Evolutionary conservation across 2,113 vertebrate species (phyloP).

Genomic region (Fukomys damarensis): DNA sequence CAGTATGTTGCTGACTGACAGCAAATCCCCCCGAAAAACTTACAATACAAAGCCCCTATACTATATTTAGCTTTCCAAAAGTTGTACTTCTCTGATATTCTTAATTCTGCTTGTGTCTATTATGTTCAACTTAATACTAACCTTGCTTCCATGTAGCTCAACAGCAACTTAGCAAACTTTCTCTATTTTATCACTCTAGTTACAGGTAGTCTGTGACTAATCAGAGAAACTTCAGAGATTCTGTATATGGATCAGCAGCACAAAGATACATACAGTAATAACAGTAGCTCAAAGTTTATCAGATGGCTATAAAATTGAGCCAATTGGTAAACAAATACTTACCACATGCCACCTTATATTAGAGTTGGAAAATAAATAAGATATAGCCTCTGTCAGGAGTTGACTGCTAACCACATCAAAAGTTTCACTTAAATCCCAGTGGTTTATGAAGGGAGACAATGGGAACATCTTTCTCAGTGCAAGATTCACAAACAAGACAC

Average conservation of each 20-base stretch:
- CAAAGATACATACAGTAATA: not conserved
- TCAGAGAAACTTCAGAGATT: not conserved
- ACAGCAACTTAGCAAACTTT: not conserved
- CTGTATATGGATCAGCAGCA: not conserved
- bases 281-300: not conserved
- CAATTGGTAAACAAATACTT: not conserved
- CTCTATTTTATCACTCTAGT: not conserved
- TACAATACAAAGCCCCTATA: not conserved
- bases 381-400: not conserved
- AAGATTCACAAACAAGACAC: not conserved
- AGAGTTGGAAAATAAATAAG: not conserved
- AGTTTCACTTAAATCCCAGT: not conserved
- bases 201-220: not conserved
- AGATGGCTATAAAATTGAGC: not conserved
- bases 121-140: slow-evolving; percentile 45
- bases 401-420: not conserved
- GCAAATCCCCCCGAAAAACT: not conserved
- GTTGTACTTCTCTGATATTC: not conserved
- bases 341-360: not conserved
- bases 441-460: not conserved
- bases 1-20: slow-evolving; percentile 40
- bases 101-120: slow-evolving; percentile 34
- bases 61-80: slow-evolving; percentile 63
- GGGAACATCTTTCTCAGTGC: not conserved
- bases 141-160: not conserved